phyloP scores from a whole-genome alignment of 2,888 invertebrate species.

The Stenoptilia bipunctidactyla region DNA sequence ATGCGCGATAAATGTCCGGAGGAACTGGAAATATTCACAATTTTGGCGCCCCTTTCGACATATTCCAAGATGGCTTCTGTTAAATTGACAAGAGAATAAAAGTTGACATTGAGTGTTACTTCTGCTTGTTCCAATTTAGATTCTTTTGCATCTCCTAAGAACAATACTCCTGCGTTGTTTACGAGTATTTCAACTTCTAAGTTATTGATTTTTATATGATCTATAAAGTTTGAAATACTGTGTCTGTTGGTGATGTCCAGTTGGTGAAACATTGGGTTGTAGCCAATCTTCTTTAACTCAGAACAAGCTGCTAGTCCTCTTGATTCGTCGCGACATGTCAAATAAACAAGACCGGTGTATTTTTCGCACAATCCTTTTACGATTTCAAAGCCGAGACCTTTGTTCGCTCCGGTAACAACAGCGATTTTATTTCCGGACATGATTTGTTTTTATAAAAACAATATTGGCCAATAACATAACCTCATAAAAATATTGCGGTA shows the following conservation, averaged over 20 bases:
- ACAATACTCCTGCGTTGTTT: slow-evolving; percentile 78
- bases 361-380: slow-evolving; percentile 75
- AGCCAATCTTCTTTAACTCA: slow-evolving; percentile 58
- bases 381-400: slow-evolving; percentile 78
- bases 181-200: slow-evolving; percentile 78
- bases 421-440: slow-evolving; percentile 38
- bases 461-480: too few species aligned
- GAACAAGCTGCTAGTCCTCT: slow-evolving; percentile 72
- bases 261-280: slow-evolving; percentile 72
- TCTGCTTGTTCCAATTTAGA: slow-evolving; percentile 36
- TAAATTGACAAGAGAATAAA: slow-evolving; percentile 41
- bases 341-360: slow-evolving; percentile 76
- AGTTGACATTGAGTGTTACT: slow-evolving; percentile 44
- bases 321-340: slow-evolving; percentile 74
- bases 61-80: slow-evolving; percentile 77
- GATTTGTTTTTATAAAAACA: slow-evolving; percentile 2
- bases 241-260: slow-evolving; percentile 74
- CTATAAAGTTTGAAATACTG: slow-evolving; percentile 69
- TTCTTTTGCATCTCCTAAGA: slow-evolving; percentile 43
- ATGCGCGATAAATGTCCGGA: slow-evolving; percentile 75
- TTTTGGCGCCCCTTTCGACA: slow-evolving; percentile 74
- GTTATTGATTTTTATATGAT: slow-evolving; percentile 65
- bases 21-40: slow-evolving; percentile 82
- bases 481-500: too few species aligned
- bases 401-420: slow-evolving; percentile 79